Percentiles rank a stretch among this genome's conserved stretches.
These are phyloP conservation scores for Phyllotreta cruciferae DNA, from an alignment of 2,888 invertebrate genomes.

Conservation along the genomic window DNA sequence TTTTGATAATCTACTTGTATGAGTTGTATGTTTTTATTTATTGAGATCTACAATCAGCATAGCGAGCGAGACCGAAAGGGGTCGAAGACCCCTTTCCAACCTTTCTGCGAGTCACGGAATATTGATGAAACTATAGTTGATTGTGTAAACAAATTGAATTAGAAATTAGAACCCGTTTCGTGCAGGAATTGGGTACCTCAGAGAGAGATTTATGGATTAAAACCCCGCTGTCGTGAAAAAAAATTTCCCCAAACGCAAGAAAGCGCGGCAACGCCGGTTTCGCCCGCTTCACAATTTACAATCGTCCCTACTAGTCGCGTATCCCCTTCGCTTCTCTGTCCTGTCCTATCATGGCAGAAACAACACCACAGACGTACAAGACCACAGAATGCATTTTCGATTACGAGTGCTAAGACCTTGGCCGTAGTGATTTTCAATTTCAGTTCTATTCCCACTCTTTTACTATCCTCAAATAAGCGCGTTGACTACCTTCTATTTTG, in stretches of 20 bases:
- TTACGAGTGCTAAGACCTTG: slow-evolving; percentile 30
- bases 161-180: too few species aligned
- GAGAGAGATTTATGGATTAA: too few species aligned
- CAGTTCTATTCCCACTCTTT: slow-evolving; percentile 25
- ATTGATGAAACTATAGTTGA: too few species aligned
- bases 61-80: too few species aligned
- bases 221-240: too few species aligned
- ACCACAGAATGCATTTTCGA: slow-evolving; percentile 31
- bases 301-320: slow-evolving; percentile 33
- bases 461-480: slow-evolving; percentile 27
- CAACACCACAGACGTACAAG: slow-evolving; percentile 26
- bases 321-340: slow-evolving; percentile 23
- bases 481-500: slow-evolving; percentile 33
- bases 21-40: too few species aligned
- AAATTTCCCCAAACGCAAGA: neutral
- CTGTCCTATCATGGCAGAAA: slow-evolving; percentile 29
- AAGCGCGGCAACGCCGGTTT: slow-evolving; percentile 25
- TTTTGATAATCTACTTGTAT: too few species aligned
- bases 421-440: slow-evolving; percentile 29
- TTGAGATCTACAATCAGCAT: too few species aligned
- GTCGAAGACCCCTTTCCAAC: too few species aligned
- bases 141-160: too few species aligned
- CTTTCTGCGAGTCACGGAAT: too few species aligned
- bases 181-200: too few species aligned
- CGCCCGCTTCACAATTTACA: slow-evolving; percentile 34